phyloP scores from a whole-genome alignment of 2,888 invertebrate genomes.

The Drosophila borealis region DNA sequence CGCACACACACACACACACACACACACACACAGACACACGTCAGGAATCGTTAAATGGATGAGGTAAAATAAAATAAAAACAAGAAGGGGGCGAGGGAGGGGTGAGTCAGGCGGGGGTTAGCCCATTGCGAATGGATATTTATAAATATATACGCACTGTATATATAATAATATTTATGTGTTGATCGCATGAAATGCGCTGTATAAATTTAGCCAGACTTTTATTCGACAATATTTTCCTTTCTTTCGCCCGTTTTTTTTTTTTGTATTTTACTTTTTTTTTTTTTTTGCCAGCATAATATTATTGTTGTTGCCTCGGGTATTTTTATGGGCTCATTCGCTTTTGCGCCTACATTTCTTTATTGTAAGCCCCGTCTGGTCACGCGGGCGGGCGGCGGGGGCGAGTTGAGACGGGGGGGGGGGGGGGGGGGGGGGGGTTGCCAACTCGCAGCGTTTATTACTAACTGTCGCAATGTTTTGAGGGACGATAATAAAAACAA shows the following conservation, averaged over 20 bases:
- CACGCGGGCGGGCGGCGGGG: background rate
- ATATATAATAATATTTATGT: constrained; percentile 76
- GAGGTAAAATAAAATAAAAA: constrained; percentile 9
- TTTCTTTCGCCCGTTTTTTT: constrained; percentile 28
- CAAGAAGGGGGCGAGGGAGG: too few species aligned
- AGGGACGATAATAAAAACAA: constrained; percentile 41
- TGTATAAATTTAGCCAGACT: constrained; percentile 74
- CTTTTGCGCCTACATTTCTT: constrained; percentile 37
- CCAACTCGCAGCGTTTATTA: constrained; percentile 67
- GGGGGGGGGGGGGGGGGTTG: constrained; percentile 3
- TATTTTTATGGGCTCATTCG: constrained; percentile 59
- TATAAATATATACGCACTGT: constrained; percentile 43
- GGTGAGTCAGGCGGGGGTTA: background rate
- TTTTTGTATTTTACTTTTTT: constrained; percentile 13
- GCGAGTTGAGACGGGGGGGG: background rate
- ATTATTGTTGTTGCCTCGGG: constrained; percentile 12
- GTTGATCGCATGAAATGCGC: constrained; percentile 79
- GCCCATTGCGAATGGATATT: constrained; percentile 40
- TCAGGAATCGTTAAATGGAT: constrained; percentile 27
- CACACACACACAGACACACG: background rate
- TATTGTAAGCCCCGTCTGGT: constrained; percentile 37
- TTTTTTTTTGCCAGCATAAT: background rate
- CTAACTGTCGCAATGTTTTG: constrained; percentile 72
- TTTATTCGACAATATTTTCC: constrained; percentile 63
- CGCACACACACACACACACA: background rate